Percentiles rank a stretch among this genome's conserved stretches.
Conservation (phyloP, 2,888 invertebrate species). For the Rhagium mordax region DNA sequence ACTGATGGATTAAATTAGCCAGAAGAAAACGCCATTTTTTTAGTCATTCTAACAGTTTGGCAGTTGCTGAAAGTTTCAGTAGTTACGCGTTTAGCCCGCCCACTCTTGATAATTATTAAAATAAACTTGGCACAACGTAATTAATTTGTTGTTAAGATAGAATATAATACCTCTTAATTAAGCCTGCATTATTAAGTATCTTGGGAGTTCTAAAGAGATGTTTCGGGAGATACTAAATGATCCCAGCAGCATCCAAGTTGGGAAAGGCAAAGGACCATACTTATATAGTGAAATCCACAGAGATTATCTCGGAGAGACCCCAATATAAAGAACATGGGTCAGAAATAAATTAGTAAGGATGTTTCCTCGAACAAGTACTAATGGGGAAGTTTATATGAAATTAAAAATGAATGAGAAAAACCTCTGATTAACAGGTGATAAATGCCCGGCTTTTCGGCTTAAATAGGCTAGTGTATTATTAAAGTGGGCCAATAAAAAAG, state of each 20-base stretch:
- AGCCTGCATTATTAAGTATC: constrained; percentile 19
- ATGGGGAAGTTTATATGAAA: constrained; percentile 35
- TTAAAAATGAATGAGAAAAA: constrained; percentile 29
- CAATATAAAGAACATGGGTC: constrained; percentile 33
- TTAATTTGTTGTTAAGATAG: background rate
- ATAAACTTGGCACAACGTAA: too few relatives aligned
- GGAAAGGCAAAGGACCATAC: constrained; percentile 21
- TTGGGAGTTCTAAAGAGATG: constrained; percentile 7
- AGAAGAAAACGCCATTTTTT: too few relatives aligned
- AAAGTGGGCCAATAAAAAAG: constrained; percentile 8
- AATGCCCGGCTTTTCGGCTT: constrained; percentile 3
- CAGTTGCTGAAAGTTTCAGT: too few relatives aligned
- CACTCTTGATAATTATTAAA: too few relatives aligned
- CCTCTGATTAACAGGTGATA: constrained; percentile 24
- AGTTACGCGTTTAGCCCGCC: too few relatives aligned
- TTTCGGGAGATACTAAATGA: constrained; percentile 13
- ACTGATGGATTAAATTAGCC: too few relatives aligned
- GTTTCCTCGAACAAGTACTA: constrained; percentile 39
- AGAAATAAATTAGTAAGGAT: constrained; percentile 36
- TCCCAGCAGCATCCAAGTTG: constrained; percentile 1
- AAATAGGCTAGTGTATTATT: constrained; percentile 26
- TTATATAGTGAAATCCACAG: constrained; percentile 20
- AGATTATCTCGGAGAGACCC: constrained; percentile 36
- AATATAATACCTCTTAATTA: constrained; percentile 2
- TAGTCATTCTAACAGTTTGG: too few relatives aligned